Conservation (phyloP, 2,888 invertebrate genomes). For the Cataglyphis livida region DNA sequence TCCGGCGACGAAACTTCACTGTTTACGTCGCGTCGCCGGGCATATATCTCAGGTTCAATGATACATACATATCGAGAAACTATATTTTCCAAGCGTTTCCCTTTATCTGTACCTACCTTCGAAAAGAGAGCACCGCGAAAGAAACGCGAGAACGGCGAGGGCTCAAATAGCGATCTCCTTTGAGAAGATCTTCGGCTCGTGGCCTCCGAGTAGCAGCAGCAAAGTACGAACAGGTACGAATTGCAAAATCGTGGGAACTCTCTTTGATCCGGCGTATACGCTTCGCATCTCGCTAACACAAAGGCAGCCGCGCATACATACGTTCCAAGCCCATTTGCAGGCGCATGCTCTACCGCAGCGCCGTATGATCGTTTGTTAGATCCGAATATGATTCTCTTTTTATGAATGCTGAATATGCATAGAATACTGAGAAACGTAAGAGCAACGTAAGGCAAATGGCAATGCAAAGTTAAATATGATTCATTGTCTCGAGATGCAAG, state of each 20-base stretch:
- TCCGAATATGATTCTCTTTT: slow-evolving; percentile 15
- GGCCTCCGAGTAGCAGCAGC: slow-evolving; percentile 51
- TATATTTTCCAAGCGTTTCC: slow-evolving; percentile 58
- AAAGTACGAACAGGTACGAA: slow-evolving; percentile 69
- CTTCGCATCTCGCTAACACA: slow-evolving; percentile 50
- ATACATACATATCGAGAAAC: slow-evolving; percentile 50
- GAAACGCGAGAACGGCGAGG: slow-evolving; percentile 30
- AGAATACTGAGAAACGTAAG: not conserved
- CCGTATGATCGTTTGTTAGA: slow-evolving; percentile 29
- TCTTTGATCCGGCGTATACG: slow-evolving; percentile 69
- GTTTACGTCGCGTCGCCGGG: not conserved
- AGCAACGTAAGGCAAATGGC: not conserved
- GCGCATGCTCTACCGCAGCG: slow-evolving; percentile 27
- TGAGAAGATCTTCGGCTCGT: slow-evolving; percentile 59
- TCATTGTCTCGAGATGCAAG: not conserved
- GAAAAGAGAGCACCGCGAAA: slow-evolving; percentile 18
- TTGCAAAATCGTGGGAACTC: slow-evolving; percentile 64
- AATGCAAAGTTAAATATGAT: slow-evolving; percentile 1
- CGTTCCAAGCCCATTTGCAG: slow-evolving; percentile 49
- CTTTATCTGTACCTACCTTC: slow-evolving; percentile 35
- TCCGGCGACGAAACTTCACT: slow-evolving; percentile 24
- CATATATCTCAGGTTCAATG: slow-evolving; percentile 8
- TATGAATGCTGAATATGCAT: slow-evolving; percentile 7
- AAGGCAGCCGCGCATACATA: slow-evolving; percentile 24
- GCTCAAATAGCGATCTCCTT: slow-evolving; percentile 53